Evolutionary conservation across 1,140 invertebrate species (phyloP).

Genomic region (Bombus pascuorum): DNA sequence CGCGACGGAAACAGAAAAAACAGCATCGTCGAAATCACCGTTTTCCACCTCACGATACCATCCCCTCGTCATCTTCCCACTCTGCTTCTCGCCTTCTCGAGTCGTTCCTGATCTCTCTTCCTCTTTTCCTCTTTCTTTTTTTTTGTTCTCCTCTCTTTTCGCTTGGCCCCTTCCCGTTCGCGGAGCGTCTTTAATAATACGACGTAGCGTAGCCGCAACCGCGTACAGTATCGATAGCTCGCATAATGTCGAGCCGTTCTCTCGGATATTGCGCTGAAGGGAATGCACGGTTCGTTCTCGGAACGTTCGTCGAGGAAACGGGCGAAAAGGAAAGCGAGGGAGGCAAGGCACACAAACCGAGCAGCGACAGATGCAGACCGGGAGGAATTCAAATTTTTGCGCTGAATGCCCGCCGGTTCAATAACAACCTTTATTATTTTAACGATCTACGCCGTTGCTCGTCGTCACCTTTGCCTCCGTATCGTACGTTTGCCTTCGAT

Average conservation of each 20-base stretch:
- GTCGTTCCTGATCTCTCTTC: not conserved
- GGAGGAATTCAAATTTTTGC: slow-evolving; percentile 76
- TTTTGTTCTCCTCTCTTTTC: not conserved
- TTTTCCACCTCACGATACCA: slow-evolving; percentile 39
- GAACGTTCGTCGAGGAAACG: not conserved
- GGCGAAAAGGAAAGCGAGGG: not conserved
- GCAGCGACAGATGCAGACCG: slow-evolving; percentile 71
- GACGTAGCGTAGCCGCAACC: slow-evolving; percentile 49
- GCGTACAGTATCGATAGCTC: slow-evolving; percentile 68
- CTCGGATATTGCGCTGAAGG: slow-evolving; percentile 68
- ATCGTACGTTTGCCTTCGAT: slow-evolving; percentile 26
- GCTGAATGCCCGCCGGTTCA: slow-evolving; percentile 69
- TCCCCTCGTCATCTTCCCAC: not conserved
- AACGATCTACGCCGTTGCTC: slow-evolving; percentile 68
- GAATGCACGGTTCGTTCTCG: slow-evolving; percentile 38
- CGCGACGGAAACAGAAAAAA: slow-evolving; percentile 46
- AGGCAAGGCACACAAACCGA: slow-evolving; percentile 34
- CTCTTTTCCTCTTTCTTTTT: not conserved
- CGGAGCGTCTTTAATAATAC: slow-evolving; percentile 70
- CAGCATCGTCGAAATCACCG: slow-evolving; percentile 60
- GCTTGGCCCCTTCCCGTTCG: not conserved
- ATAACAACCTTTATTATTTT: slow-evolving; percentile 80
- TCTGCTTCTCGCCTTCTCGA: not conserved
- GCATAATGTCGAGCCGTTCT: slow-evolving; percentile 63
- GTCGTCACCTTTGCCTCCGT: slow-evolving; percentile 59